Evolutionary conservation across 2,888 invertebrate genomes (phyloP).

Genomic region (Apoda limacodes): DNA sequence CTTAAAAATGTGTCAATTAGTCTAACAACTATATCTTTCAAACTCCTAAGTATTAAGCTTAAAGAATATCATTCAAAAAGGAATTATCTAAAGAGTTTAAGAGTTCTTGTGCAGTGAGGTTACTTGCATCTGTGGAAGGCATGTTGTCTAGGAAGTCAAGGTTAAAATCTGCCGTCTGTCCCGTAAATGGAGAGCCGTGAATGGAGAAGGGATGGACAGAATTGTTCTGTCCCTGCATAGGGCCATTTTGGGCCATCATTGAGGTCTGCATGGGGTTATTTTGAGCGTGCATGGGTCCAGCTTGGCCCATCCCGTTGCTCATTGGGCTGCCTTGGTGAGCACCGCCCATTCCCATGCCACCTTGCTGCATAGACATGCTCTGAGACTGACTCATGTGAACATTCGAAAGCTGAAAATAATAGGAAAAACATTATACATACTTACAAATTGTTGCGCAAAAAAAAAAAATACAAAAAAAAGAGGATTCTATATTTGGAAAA

Average conservation of each 20-base stretch:
- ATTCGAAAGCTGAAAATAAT: conserved; percentile 72
- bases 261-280: conserved; percentile 23
- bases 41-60: conserved; percentile 25
- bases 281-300: conserved; percentile 26
- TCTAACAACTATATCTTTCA: too few relatives aligned
- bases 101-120: conserved; percentile 84
- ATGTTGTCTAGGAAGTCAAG: conserved; percentile 89
- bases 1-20: conserved; percentile 27
- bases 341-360: conserved; percentile 36
- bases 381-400: conserved; percentile 80
- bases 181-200: conserved; percentile 55
- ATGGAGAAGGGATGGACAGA: conserved; percentile 36
- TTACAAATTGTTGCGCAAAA: too few relatives aligned
- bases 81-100: conserved; percentile 86
- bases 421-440: too few relatives aligned
- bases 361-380: conserved; percentile 68
- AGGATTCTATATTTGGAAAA: too few relatives aligned
- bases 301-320: conserved; percentile 30
- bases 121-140: conserved; percentile 79
- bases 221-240: conserved; percentile 19
- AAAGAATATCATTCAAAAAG: conserved; percentile 75
- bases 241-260: conserved; percentile 23
- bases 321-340: conserved; percentile 33
- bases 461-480: too few relatives aligned
- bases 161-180: conserved; percentile 76